These are phyloP conservation scores for Chloroclystis v-ata DNA, from an alignment of 2,888 invertebrate species.

Conservation along the genomic window DNA sequence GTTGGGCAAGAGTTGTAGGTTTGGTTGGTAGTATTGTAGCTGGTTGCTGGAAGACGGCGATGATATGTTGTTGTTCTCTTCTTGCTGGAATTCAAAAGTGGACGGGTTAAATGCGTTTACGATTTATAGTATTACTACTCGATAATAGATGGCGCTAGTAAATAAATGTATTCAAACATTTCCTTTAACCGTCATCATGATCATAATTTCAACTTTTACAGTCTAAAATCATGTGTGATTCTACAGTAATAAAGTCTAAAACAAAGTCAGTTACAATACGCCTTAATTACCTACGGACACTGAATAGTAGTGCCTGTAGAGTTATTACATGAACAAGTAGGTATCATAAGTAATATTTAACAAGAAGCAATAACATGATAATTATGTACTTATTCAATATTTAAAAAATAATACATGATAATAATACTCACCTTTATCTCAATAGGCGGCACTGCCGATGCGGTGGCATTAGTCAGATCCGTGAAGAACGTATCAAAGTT, in stretches of 20 bases:
- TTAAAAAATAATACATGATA: background rate
- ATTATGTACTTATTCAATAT: too few relatives aligned
- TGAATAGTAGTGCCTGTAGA: too few relatives aligned
- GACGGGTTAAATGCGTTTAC: background rate
- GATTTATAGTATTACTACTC: background rate
- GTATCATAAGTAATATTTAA: too few relatives aligned
- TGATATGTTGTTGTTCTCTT: slow-evolving; percentile 74
- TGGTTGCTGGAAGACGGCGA: slow-evolving; percentile 67
- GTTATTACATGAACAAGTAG: too few relatives aligned
- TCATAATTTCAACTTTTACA: too few relatives aligned
- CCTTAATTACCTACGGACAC: too few relatives aligned
- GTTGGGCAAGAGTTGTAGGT: slow-evolving; percentile 59
- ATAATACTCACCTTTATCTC: slow-evolving; percentile 81
- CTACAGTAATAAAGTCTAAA: too few relatives aligned
- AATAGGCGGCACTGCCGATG: slow-evolving; percentile 77
- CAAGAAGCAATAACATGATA: too few relatives aligned
- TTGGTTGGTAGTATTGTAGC: slow-evolving; percentile 67
- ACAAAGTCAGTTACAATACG: too few relatives aligned
- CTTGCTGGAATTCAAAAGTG: slow-evolving; percentile 63
- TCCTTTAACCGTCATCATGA: too few relatives aligned
- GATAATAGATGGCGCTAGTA: background rate
- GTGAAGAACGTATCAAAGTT: slow-evolving; percentile 89
- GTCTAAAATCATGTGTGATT: too few relatives aligned
- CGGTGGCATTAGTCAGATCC: slow-evolving; percentile 83
- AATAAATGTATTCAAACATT: too few relatives aligned